A percentile compares a stretch with the other conserved stretches of the same genome.
These are phyloP conservation scores for Chrysolina haemoptera DNA, from an alignment of 2,888 invertebrate genomes.

Conservation along the genomic window DNA sequence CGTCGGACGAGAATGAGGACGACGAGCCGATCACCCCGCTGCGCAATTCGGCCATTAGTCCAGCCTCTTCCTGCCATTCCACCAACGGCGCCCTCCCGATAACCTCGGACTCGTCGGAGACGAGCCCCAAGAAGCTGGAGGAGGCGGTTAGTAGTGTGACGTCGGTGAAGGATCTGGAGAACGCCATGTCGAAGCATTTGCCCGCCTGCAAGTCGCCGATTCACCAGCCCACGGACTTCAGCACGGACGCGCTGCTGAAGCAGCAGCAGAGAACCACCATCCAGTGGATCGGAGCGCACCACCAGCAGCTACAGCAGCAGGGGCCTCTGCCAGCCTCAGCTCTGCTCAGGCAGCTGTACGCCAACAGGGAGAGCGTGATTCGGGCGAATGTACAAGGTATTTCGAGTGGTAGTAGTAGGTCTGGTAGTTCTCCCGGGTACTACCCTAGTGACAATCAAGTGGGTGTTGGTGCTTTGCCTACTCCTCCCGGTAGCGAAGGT, in stretches of 20 bases:
- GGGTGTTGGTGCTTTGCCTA: slow-evolving; percentile 85
- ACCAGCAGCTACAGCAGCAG: slow-evolving; percentile 74
- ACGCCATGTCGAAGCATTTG: slow-evolving; percentile 96
- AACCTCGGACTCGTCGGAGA: slow-evolving; percentile 64
- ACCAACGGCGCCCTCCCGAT: slow-evolving; percentile 72
- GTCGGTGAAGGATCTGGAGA: slow-evolving; percentile 93
- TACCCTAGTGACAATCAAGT: slow-evolving; percentile 75
- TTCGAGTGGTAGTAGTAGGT: slow-evolving; percentile 58
- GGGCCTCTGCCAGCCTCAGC: slow-evolving; percentile 89
- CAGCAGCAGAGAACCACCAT: slow-evolving; percentile 88
- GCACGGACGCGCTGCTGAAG: slow-evolving; percentile 87
- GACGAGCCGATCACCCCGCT: slow-evolving; percentile 67
- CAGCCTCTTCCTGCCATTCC: slow-evolving; percentile 78
- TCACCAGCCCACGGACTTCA: slow-evolving; percentile 89
- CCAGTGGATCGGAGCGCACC: slow-evolving; percentile 94
- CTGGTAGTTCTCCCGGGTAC: slow-evolving; percentile 66
- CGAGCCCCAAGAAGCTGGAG: slow-evolving; percentile 70
- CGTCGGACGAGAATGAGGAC: slow-evolving; percentile 72
- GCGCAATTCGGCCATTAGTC: slow-evolving; percentile 72
- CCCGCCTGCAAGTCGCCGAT: slow-evolving; percentile 76
- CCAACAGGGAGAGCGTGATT: slow-evolving; percentile 95
- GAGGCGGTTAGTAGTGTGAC: slow-evolving; percentile 67
- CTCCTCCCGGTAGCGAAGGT: slow-evolving; percentile 91
- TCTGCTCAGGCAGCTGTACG: slow-evolving; percentile 89
- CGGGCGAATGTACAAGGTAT: slow-evolving; percentile 85